Percentiles rank a stretch among this genome's conserved stretches.
These are phyloP conservation scores for Datnioides undecimradiatus DNA, from an alignment of 2,113 vertebrate species.

Conservation along the genomic window DNA sequence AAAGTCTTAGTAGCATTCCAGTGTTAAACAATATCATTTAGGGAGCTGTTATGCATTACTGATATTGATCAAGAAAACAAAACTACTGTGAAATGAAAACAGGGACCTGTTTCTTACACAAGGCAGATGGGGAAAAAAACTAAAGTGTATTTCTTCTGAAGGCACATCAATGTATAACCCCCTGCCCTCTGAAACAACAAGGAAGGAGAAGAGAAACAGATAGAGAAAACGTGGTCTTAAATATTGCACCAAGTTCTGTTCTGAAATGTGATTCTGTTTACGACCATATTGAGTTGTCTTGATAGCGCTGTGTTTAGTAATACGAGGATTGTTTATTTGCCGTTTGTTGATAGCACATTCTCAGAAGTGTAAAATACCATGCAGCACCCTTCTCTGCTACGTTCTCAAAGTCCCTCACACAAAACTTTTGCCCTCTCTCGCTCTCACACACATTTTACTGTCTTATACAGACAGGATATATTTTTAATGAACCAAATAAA, in stretches of 20 bases:
- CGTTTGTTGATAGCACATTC: conserved; percentile 42
- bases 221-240: conserved; percentile 42
- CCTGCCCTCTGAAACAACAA: conserved; percentile 50
- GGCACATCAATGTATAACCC: conserved; percentile 75
- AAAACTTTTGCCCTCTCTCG: background rate
- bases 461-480: conserved; percentile 22
- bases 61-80: conserved; percentile 40
- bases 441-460: conserved; percentile 7
- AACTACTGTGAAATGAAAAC: conserved; percentile 37
- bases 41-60: conserved; percentile 34
- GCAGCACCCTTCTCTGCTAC: conserved; percentile 24
- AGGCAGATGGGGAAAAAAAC: conserved; percentile 38
- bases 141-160: conserved; percentile 70
- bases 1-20: conserved; percentile 50
- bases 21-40: conserved; percentile 55
- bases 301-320: conserved; percentile 43
- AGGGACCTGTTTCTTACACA: conserved; percentile 34
- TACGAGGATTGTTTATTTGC: conserved; percentile 52
- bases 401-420: background rate
- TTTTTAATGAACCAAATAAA: conserved; percentile 32
- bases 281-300: conserved; percentile 21
- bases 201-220: conserved; percentile 16
- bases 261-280: conserved; percentile 49
- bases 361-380: conserved; percentile 36
- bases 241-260: conserved; percentile 75